Base-by-base conservation (phyloP, 2,113 vertebrate species). In the Campylomormyrus tamandua region DNA sequence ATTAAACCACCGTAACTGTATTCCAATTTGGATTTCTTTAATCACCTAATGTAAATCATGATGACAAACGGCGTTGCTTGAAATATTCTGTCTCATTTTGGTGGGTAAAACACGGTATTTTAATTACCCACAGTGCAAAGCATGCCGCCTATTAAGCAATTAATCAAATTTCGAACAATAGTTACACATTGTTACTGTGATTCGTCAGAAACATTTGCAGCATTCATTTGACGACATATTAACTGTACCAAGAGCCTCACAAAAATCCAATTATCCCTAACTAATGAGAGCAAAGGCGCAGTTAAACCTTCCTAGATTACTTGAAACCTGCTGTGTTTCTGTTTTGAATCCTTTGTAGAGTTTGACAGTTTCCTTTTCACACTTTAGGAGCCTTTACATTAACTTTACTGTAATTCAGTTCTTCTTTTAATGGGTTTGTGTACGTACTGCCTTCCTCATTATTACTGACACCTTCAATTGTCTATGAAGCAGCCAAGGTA, bases 121-220 rank as follows among this genome's bases (percentile, higher is more conserved):
- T 94, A 95, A 95, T 95, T 93, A 94, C 90, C 90, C 45, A 58
- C 89, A 90, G 88, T 48, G 35, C 87, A 90, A 50, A 89, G 88
- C 91, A 62, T 88, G 91, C 89, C 87, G 90, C 91, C 92, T 91
- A 93, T 24, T 39, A 66, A 53, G 88, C 91, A n/a, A 62, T 91
- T 89, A 90, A 91, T 90, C 88, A 74, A 88, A 90, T 85, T 90
- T 58, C 58, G 46, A 86, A 77, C 87, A 58, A 15, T 56, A 84
- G 85, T 74, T 85, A 89, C 0, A 89, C 88, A 6, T 90, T 91
- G 90, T 91, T 92, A 19, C 74, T 80, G 74, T 80, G 17, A 80
- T 80, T 80, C 13, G 35, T 80, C 74, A 80, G 15, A 39, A 42
- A 39, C 31, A 42, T 80, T 80, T 80, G 35, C 35, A 80, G 39